These are phyloP conservation scores for Oligia strigilis DNA, from an alignment of 2,888 invertebrate genomes.

Conservation along the genomic window DNA sequence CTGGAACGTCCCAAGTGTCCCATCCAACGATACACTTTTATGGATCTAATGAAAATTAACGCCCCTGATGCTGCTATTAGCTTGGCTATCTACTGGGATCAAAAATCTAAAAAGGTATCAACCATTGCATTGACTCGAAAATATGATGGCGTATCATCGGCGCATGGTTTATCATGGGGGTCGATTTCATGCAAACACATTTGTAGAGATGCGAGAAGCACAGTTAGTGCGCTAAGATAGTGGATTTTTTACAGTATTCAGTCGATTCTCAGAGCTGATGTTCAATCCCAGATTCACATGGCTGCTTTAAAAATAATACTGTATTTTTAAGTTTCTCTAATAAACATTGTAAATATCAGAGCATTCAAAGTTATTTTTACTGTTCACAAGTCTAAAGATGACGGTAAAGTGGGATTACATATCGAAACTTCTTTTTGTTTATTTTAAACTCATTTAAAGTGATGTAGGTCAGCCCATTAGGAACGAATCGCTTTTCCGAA, in stretches of 20 bases:
- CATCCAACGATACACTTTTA: background rate
- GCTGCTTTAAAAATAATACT: conserved; percentile 47
- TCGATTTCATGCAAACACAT: too few species aligned
- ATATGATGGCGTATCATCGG: background rate
- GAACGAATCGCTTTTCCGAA: background rate
- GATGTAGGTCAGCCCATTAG: conserved; percentile 35
- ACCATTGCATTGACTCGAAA: too few species aligned
- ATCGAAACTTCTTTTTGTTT: conserved; percentile 13
- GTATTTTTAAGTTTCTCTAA: conserved; percentile 47
- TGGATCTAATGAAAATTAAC: background rate
- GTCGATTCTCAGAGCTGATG: conserved; percentile 36
- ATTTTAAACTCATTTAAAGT: conserved; percentile 21
- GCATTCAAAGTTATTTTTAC: conserved; percentile 53
- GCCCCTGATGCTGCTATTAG: background rate
- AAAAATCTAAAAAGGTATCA: background rate
- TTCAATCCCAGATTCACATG: conserved; percentile 36
- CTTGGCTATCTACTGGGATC: background rate
- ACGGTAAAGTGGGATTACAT: conserved; percentile 44
- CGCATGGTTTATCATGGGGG: background rate
- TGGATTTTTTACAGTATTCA: background rate
- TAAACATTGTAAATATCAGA: conserved; percentile 54
- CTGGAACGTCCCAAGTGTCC: too few species aligned
- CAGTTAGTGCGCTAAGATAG: background rate
- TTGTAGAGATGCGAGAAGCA: background rate
- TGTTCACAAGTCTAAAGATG: conserved; percentile 33